A percentile compares a stretch with the other conserved stretches of the same genome.
phyloP scores from a whole-genome alignment of 2,113 vertebrate genomes.

The Rhagologus leucostigma region DNA sequence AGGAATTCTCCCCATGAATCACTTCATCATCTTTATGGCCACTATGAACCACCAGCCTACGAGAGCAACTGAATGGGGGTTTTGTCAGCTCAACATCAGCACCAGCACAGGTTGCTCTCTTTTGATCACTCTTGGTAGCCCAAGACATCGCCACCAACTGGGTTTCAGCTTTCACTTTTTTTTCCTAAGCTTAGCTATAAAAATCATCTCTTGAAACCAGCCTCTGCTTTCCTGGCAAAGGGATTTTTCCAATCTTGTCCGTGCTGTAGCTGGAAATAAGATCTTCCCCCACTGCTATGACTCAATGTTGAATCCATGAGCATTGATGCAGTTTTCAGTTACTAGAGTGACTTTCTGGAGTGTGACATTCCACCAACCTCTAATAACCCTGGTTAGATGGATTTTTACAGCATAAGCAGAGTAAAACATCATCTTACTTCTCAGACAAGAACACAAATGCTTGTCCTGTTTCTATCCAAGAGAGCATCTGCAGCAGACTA shows the following conservation, averaged over 20 bases:
- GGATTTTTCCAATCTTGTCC: background rate
- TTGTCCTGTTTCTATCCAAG: background rate
- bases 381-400: background rate
- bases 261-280: background rate
- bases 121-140: background rate
- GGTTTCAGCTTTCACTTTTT: background rate
- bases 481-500: background rate
- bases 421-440: background rate
- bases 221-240: background rate
- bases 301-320: background rate
- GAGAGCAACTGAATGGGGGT: rapidly evolving
- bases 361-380: background rate
- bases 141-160: background rate
- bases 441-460: background rate
- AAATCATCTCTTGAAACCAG: background rate
- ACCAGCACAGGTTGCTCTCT: background rate
- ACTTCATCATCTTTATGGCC: background rate
- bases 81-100: background rate
- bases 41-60: rapidly evolving
- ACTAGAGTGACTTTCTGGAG: background rate
- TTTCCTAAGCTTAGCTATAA: background rate
- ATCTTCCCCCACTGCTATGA: background rate
- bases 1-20: background rate
- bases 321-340: background rate
- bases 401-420: background rate